phyloP scores from a whole-genome alignment of 1,140 invertebrate species.

The Acarapis woodi region DNA sequence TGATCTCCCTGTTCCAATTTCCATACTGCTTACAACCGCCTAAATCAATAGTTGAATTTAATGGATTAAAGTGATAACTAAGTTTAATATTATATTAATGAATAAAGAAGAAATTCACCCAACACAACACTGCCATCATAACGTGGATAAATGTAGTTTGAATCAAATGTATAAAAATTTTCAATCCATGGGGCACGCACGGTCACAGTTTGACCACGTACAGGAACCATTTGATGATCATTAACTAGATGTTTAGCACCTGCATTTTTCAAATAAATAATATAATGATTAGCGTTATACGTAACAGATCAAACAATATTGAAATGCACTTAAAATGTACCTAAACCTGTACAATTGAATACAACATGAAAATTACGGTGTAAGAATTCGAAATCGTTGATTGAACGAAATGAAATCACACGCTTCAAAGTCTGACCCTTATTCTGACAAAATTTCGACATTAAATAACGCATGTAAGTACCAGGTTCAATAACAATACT shows the following conservation, averaged over 20 bases:
- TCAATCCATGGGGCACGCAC: slow-evolving; percentile 66
- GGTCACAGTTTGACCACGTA: slow-evolving; percentile 38
- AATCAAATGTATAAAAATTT: slow-evolving; percentile 50
- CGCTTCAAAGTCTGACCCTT: slow-evolving; percentile 26
- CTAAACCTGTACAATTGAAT: slow-evolving; percentile 58
- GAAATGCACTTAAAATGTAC: no score
- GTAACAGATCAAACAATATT: no score
- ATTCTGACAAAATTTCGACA: slow-evolving; percentile 20
- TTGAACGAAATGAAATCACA: slow-evolving; percentile 29
- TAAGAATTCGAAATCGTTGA: slow-evolving; percentile 3
- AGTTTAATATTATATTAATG: no score
- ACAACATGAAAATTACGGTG: slow-evolving; percentile 35
- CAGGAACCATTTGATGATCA: slow-evolving; percentile 42
- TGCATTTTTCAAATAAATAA: no score
- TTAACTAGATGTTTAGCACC: slow-evolving; percentile 37
- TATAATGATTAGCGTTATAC: no score
- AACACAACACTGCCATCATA: slow-evolving; percentile 31
- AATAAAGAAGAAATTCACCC: no score
- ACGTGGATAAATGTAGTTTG: slow-evolving; percentile 54
- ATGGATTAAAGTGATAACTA: no score
- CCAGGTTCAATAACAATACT: slow-evolving; percentile 41
- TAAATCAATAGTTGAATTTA: no score
- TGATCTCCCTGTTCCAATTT: slow-evolving; percentile 34
- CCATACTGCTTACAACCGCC: slow-evolving; percentile 54
- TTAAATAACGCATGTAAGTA: slow-evolving; percentile 28